A percentile compares a stretch with the other conserved stretches of the same genome.
phyloP scores from a whole-genome alignment of 1,140 invertebrate genomes.

The Pygmarrhopalites habei region DNA sequence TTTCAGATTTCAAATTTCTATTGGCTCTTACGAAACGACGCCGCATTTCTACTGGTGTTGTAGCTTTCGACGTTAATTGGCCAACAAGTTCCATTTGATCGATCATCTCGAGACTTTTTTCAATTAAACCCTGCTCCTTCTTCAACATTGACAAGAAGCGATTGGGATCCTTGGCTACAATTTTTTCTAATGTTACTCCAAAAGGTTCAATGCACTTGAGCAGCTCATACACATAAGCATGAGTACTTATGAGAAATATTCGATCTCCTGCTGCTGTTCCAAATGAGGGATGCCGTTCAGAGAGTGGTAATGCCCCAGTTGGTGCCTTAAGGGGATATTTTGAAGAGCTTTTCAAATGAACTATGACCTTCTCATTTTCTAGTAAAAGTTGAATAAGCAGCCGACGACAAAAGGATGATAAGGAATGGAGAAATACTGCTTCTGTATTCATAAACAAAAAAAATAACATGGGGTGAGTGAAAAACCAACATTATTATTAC shows the following conservation, averaged over 20 bases:
- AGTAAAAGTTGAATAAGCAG: slow-evolving; percentile 75
- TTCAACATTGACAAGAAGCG: slow-evolving; percentile 12
- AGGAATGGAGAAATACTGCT: slow-evolving; percentile 52
- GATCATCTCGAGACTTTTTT: slow-evolving; percentile 34
- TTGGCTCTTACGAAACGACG: no score
- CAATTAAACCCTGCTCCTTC: slow-evolving; percentile 26
- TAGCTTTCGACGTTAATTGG: no score
- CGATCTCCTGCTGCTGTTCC: slow-evolving; percentile 31
- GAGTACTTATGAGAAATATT: slow-evolving; percentile 30
- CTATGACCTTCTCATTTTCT: slow-evolving; percentile 72
- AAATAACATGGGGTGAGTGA: neutral
- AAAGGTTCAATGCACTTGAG: slow-evolving; percentile 23
- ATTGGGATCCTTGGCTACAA: neutral
- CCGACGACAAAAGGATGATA: slow-evolving; percentile 78
- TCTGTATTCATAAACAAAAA: slow-evolving; percentile 40
- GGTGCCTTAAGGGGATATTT: slow-evolving; percentile 28
- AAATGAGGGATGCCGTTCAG: slow-evolving; percentile 39
- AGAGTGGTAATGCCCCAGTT: slow-evolving; percentile 15
- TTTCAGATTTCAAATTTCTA: neutral
- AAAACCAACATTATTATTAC: neutral
- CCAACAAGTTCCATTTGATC: slow-evolving; percentile 33
- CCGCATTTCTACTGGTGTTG: no score
- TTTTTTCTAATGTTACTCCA: neutral
- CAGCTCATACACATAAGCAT: slow-evolving; percentile 25
- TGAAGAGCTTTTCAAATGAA: slow-evolving; percentile 56